Conservation (phyloP, 2,113 vertebrate genomes). For the Mus spicilegus region DNA sequence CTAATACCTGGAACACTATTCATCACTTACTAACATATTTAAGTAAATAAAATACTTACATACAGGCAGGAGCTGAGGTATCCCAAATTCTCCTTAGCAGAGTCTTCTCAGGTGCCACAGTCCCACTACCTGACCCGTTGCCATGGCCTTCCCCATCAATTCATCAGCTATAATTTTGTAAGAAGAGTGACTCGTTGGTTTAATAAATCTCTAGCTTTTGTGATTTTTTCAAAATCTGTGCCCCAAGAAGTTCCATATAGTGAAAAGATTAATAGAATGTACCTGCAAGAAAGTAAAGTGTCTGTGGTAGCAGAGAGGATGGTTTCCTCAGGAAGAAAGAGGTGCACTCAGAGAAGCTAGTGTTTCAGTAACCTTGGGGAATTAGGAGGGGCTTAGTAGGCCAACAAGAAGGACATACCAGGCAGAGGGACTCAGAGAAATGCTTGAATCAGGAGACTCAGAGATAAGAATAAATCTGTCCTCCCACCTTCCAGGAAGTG, state of each 20-base stretch:
- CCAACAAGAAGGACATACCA: conserved; percentile 25
- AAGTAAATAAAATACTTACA: not conserved
- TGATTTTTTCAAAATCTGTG: conserved; percentile 80
- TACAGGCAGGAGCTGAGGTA: no score
- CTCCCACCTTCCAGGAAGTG: conserved; percentile 68
- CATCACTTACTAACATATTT: not conserved
- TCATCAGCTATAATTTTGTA: conserved; percentile 88
- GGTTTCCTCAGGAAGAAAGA: not conserved
- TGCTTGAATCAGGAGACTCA: conserved; percentile 41
- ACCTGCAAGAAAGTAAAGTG: not conserved
- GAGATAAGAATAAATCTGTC: conserved; percentile 65
- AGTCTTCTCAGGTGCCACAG: conserved; percentile 54
- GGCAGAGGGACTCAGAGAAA: not conserved
- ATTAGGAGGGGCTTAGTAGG: not conserved
- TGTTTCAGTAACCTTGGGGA: not conserved
- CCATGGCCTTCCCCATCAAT: not conserved
- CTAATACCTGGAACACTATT: not conserved
- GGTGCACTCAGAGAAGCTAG: not conserved
- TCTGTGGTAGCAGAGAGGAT: not conserved
- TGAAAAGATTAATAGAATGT: not conserved
- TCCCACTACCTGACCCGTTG: not conserved
- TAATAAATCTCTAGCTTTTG: conserved; percentile 87
- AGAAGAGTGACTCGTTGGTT: conserved; percentile 84
- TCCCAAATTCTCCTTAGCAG: conserved; percentile 27
- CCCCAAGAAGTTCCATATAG: not conserved